Evolutionary conservation across 2,797 vertebrate species (phyloP).

Genomic region (Amphiprion clarkii): DNA sequence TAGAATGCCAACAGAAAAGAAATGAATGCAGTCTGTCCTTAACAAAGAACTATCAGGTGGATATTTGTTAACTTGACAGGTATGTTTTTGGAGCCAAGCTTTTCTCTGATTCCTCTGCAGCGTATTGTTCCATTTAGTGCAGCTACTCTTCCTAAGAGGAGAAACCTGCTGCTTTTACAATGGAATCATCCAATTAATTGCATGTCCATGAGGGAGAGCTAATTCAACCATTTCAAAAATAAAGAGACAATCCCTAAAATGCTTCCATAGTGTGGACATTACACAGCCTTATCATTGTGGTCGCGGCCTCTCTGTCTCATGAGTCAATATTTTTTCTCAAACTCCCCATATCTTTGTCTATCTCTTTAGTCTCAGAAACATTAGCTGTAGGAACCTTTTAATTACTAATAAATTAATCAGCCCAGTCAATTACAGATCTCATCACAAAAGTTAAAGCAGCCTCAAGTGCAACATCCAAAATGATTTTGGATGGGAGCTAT

Average conservation of each 20-base stretch:
- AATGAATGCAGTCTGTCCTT: conserved; percentile 6
- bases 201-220: conserved; percentile 13
- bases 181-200: conserved; percentile 11
- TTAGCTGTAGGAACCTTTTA: conserved; percentile 35
- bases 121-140: neutral
- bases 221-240: conserved; percentile 22
- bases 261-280: conserved; percentile 6
- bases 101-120: conserved; percentile 15
- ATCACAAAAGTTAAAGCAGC: conserved; percentile 37
- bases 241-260: conserved; percentile 23
- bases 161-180: neutral
- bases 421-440: conserved; percentile 50
- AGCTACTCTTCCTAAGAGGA: neutral
- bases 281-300: conserved; percentile 6
- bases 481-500: conserved; percentile 27
- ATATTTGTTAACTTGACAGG: conserved; percentile 10
- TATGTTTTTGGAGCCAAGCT: conserved; percentile 23
- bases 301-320: conserved; percentile 6
- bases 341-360: conserved; percentile 25
- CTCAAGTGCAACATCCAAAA: conserved; percentile 36
- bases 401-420: conserved; percentile 50
- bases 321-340: conserved; percentile 20
- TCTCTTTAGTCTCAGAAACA: conserved; percentile 37
- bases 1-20: conserved; percentile 57
- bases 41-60: conserved; percentile 21